Evolutionary conservation across 2,113 vertebrate genomes (phyloP).

Genomic region (Asarcornis scutulata): DNA sequence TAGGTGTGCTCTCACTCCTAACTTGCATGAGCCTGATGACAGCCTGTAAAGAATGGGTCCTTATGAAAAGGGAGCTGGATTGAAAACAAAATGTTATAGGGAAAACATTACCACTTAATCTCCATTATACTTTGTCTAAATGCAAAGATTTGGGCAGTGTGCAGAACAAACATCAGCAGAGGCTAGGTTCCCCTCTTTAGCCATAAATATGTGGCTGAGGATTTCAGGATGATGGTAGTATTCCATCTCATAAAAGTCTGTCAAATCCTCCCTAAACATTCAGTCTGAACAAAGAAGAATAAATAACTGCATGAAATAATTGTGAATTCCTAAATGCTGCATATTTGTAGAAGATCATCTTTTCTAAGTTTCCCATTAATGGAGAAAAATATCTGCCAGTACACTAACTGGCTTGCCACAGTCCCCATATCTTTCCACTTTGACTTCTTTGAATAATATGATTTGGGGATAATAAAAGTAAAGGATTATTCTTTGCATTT

Average conservation of each 20-base stretch:
- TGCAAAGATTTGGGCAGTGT: not conserved
- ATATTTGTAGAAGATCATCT: not conserved
- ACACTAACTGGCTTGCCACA: not conserved
- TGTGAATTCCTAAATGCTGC: not conserved
- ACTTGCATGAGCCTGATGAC: constrained; percentile 17
- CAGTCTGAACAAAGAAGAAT: not conserved
- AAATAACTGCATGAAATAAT: not conserved
- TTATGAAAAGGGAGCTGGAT: not conserved
- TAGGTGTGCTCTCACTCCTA: constrained; percentile 11
- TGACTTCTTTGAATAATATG: not conserved
- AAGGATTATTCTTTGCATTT: not conserved
- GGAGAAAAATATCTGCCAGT: not conserved
- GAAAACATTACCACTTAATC: not conserved
- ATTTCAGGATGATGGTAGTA: not conserved
- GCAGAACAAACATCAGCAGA: not conserved
- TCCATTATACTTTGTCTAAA: not conserved
- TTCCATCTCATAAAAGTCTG: not conserved
- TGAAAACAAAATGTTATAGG: not conserved
- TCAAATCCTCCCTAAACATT: not conserved
- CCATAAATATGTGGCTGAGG: not conserved
- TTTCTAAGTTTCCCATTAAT: not conserved
- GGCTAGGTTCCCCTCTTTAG: not conserved
- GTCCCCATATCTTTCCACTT: not conserved
- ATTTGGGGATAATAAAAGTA: not conserved
- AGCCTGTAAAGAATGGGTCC: not conserved